A percentile compares a stretch with the other conserved stretches of the same genome.
phyloP scores from a whole-genome alignment of 2,797 vertebrate species.

The Sebastes oblongus region DNA sequence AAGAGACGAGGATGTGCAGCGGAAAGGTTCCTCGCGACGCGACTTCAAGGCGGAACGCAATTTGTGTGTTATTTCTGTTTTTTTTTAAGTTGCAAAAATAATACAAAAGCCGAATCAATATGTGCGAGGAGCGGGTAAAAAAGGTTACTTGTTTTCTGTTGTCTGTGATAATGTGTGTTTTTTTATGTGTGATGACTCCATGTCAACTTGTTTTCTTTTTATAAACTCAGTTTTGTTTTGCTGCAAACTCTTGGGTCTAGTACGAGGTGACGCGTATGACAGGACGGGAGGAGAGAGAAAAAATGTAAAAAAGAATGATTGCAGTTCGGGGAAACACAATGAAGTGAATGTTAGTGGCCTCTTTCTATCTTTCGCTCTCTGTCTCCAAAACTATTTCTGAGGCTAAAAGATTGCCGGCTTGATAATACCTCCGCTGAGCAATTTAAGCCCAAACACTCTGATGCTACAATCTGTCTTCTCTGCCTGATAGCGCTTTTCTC shows the following conservation, averaged over 20 bases:
- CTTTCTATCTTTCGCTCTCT: slow-evolving; percentile 68
- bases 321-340: slow-evolving; percentile 54
- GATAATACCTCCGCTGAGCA: slow-evolving; percentile 87
- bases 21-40: slow-evolving; percentile 48
- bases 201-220: slow-evolving; percentile 68
- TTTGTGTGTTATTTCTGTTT: slow-evolving; percentile 59
- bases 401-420: slow-evolving; percentile 82
- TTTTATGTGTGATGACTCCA: slow-evolving; percentile 42
- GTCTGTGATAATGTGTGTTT: slow-evolving; percentile 57
- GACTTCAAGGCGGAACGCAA: slow-evolving; percentile 61
- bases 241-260: slow-evolving; percentile 48
- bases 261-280: slow-evolving; percentile 35
- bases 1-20: slow-evolving; percentile 25
- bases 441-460: slow-evolving; percentile 87
- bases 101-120: slow-evolving; percentile 59
- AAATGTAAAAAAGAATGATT: slow-evolving; percentile 47
- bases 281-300: slow-evolving; percentile 14
- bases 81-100: slow-evolving; percentile 68
- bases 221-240: slow-evolving; percentile 64
- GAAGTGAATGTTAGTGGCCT: slow-evolving; percentile 69
- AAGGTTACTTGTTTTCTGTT: slow-evolving; percentile 47
- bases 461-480: slow-evolving; percentile 87
- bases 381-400: slow-evolving; percentile 82
- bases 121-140: slow-evolving; percentile 28
- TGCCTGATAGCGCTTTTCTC: slow-evolving; percentile 88